Conservation (phyloP, 2,113 vertebrate genomes). For the Phasianus colchicus region DNA sequence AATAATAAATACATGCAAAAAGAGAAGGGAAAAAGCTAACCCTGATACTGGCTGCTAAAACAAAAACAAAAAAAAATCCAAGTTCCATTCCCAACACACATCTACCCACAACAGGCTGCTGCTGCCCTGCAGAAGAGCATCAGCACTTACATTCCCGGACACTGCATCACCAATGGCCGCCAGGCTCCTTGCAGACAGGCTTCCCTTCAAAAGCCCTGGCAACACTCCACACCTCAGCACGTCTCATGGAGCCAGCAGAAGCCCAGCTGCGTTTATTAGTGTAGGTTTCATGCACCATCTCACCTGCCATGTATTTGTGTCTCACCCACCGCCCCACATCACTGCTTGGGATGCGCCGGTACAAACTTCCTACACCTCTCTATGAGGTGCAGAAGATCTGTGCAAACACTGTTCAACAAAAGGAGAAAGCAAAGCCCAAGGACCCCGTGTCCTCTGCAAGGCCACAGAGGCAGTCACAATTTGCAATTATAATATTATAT, state of each 20-base stretch:
- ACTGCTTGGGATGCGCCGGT: fast-evolving
- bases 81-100: background rate
- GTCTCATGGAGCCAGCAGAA: background rate
- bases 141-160: background rate
- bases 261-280: background rate
- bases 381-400: background rate
- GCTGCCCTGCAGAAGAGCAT: background rate
- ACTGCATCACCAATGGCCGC: background rate
- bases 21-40: fast-evolving
- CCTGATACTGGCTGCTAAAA: background rate
- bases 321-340: background rate
- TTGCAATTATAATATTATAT: background rate
- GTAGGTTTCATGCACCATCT: background rate
- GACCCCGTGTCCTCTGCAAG: fast-evolving
- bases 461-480: background rate
- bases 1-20: background rate
- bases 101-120: background rate
- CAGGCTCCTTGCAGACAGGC: background rate
- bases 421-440: background rate
- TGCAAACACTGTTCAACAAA: background rate
- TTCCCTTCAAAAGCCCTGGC: background rate
- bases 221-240: background rate
- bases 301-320: background rate
- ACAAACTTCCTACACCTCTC: background rate
- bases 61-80: background rate